Percentiles rank a stretch among this genome's conserved stretches.
These are phyloP conservation scores for Chauna torquata DNA, from an alignment of 2,113 vertebrate species.

Conservation along the genomic window DNA sequence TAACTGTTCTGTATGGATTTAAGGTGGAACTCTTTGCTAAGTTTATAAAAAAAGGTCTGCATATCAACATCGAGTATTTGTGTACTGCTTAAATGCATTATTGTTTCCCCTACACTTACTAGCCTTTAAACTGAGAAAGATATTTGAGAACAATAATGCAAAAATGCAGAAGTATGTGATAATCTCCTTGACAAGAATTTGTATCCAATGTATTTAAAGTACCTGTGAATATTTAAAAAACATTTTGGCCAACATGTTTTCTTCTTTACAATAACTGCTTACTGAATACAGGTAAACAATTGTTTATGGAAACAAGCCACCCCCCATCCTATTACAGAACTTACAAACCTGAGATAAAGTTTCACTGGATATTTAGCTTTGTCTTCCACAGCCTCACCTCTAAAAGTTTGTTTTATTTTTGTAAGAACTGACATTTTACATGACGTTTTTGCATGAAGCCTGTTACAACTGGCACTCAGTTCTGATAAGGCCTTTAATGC, in stretches of 20 bases:
- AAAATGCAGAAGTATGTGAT: neutral
- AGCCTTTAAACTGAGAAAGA: neutral
- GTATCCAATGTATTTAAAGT: neutral
- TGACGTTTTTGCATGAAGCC: neutral
- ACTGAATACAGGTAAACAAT: neutral
- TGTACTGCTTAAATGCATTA: neutral
- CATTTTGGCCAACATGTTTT: neutral
- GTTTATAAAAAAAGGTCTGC: neutral
- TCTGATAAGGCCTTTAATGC: neutral
- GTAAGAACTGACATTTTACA: neutral
- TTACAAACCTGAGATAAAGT: neutral
- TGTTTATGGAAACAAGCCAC: neutral
- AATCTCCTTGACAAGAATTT: neutral
- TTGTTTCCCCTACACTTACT: neutral
- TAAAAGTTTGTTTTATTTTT: neutral
- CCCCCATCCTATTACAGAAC: neutral
- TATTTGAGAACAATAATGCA: neutral
- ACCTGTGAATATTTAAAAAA: neutral
- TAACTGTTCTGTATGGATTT: constrained; percentile 14
- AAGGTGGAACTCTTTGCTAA: constrained; percentile 22
- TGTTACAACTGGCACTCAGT: neutral
- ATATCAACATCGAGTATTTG: neutral
- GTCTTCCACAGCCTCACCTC: neutral
- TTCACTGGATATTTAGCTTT: neutral
- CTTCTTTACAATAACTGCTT: neutral